These are phyloP conservation scores for Athrips mouffetella DNA, from an alignment of 2,888 invertebrate genomes.

Conservation along the genomic window DNA sequence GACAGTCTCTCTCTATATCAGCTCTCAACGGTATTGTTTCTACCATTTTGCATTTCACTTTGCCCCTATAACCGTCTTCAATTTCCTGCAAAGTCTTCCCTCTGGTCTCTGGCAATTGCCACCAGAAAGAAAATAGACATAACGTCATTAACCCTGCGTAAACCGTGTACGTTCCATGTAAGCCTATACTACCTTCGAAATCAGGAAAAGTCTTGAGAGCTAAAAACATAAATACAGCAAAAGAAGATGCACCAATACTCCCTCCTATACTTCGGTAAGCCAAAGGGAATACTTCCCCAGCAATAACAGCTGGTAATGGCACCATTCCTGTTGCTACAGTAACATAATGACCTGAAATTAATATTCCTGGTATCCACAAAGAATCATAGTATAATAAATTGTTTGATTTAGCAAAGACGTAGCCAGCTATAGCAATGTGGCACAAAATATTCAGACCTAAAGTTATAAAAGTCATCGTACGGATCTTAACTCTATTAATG, in stretches of 20 bases:
- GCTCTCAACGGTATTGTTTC: background rate
- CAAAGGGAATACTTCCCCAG: constrained; percentile 82
- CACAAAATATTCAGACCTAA: constrained; percentile 75
- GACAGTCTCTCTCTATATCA: background rate
- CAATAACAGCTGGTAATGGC: constrained; percentile 83
- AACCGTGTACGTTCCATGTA: constrained; percentile 76
- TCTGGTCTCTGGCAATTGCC: constrained; percentile 81
- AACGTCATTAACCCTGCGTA: constrained; percentile 74
- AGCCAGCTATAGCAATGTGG: constrained; percentile 70
- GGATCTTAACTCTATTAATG: constrained; percentile 77
- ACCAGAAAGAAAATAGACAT: constrained; percentile 71
- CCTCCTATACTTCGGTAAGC: constrained; percentile 80
- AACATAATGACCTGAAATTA: constrained; percentile 74
- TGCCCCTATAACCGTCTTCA: constrained; percentile 73
- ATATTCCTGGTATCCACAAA: constrained; percentile 64
- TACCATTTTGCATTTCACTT: background rate
- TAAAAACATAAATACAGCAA: constrained; percentile 78
- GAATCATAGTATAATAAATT: constrained; percentile 42
- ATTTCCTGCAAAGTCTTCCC: constrained; percentile 81
- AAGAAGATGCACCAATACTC: constrained; percentile 76
- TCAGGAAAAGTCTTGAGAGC: constrained; percentile 80
- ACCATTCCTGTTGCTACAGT: constrained; percentile 78
- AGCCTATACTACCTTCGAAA: constrained; percentile 67
- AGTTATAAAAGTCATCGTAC: constrained; percentile 79
- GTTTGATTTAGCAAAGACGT: constrained; percentile 46